Percentiles rank a stretch among this genome's conserved stretches.
Conservation (phyloP, 2,113 vertebrate species). For the Ophiodon elongatus region DNA sequence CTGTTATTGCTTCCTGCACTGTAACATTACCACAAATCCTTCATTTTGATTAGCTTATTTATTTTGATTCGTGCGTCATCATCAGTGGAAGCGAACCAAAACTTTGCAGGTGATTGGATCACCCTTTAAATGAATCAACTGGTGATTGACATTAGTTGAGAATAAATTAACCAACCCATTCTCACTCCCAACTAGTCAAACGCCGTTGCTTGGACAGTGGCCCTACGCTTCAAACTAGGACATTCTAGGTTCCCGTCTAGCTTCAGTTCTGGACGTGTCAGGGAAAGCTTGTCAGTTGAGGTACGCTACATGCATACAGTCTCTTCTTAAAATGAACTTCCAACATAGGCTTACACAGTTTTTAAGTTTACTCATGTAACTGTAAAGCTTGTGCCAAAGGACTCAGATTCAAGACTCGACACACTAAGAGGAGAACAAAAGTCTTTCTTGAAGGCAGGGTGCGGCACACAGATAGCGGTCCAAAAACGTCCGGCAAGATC, state of each 20-base stretch:
- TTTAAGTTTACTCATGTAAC: background rate
- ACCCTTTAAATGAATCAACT: background rate
- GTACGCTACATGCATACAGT: background rate
- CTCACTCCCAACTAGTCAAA: background rate
- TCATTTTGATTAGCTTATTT: background rate
- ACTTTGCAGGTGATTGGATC: background rate
- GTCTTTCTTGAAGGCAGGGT: background rate
- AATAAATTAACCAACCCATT: background rate
- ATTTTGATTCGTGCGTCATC: background rate
- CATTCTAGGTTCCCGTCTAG: background rate
- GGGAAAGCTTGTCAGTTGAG: background rate
- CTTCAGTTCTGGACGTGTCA: background rate
- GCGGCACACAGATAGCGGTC: background rate
- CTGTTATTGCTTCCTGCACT: background rate
- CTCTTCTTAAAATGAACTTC: background rate
- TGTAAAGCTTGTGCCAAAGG: background rate
- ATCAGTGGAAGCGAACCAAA: background rate
- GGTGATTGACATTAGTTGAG: background rate
- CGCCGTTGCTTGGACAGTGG: background rate
- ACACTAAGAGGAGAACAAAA: background rate
- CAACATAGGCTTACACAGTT: background rate
- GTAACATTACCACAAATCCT: background rate
- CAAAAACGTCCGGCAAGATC: background rate
- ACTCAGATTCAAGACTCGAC: background rate
- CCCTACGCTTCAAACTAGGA: background rate